Evolutionary conservation across 2,797 vertebrate species (phyloP), one percentile per base, ranked within the genome.

Genomic region (Taeniopygia guttata): DNA sequence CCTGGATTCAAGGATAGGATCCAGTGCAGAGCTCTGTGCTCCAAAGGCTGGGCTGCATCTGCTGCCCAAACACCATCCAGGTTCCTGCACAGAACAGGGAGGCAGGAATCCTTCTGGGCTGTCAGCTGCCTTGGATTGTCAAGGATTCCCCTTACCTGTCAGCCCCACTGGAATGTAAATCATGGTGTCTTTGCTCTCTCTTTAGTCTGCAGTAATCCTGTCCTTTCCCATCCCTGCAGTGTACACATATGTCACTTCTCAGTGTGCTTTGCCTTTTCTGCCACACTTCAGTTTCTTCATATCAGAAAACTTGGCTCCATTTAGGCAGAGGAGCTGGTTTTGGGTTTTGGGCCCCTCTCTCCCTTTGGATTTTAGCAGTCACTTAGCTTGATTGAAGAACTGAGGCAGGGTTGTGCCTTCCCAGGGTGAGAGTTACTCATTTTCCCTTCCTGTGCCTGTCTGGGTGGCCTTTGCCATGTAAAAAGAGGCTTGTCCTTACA

Each of bases 311-410:
- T 18, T 52, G 51, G 26, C 55, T 92, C 23, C 9, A 1, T 69
- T 69, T 51, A 54, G 46, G 6, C 54, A 48, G 43, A 59, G 54
- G 85, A 69, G 73, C 42, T 78, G 36, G 16, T 30, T 88, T 92
- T 43, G 66, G 36, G 16, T 30, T 88, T 92, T 43, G 66, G 68
- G 27, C 34, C 20, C 46, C 43, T 68, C 54, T 86, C 36, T 84
- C 58, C 76, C 26, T 69, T 10, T 45, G 45, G 82, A n/a, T 91
- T 94, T 90, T 16, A 51, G 46, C 23, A 91, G 73, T 79, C 67
- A 52, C 76, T 90, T 81, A 73, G 11, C 26, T 63, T 84, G 90
- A 75, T 26, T 62, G 84, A 91, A 56, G 89, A 85, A 42, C 79
- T 70, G 30, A 42, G 63, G 32, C 86, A 91, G 62, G 36, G 68